Percentiles rank a stretch among this genome's conserved stretches.
Conservation (phyloP, 2,113 vertebrate species). For the Ciconia boyciana region DNA sequence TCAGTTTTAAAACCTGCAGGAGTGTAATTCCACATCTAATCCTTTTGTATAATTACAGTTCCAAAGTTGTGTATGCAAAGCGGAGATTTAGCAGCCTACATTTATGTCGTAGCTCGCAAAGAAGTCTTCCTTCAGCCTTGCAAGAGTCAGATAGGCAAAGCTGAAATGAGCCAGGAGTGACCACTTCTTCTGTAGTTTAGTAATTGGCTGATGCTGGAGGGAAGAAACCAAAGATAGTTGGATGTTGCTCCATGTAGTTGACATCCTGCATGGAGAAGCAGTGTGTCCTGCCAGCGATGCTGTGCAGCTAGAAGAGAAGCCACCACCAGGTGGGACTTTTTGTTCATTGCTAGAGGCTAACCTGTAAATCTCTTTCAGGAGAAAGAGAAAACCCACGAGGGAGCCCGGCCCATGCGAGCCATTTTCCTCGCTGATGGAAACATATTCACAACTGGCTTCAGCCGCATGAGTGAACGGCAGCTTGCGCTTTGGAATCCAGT, state of each 20-base stretch:
- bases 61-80: not conserved
- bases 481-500: conserved; percentile 93
- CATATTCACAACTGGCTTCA: conserved; percentile 95
- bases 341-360: not conserved
- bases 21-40: conserved; percentile 55
- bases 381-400: conserved; percentile 94
- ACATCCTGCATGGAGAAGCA: not conserved
- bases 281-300: not conserved
- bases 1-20: conserved; percentile 34
- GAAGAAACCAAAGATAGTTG: not conserved
- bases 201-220: too few relatives aligned
- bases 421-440: conserved; percentile 93
- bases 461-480: conserved; percentile 96
- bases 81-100: not conserved
- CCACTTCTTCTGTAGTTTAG: not conserved
- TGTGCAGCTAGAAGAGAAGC: not conserved
- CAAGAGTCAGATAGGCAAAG: not conserved
- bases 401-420: conserved; percentile 91
- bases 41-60: conserved; percentile 16
- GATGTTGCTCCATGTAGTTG: not conserved
- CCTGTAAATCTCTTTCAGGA: conserved; percentile 75
- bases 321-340: not conserved
- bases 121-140: not conserved
- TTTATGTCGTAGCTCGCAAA: not conserved
- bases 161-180: not conserved